Conservation (phyloP, 2,113 vertebrate species). For the Clarias macrocephalus region DNA sequence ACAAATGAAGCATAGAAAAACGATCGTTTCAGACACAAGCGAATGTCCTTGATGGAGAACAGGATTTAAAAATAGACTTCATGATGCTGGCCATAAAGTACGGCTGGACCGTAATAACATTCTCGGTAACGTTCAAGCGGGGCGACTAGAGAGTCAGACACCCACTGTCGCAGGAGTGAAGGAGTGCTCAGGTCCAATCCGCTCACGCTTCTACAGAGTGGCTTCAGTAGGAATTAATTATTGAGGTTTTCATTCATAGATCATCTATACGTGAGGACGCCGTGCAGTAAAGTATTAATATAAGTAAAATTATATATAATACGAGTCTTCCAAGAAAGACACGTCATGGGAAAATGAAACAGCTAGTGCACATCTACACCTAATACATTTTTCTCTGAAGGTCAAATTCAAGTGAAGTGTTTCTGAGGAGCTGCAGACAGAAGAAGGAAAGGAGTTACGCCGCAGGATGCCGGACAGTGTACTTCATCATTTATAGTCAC, state of each 20-base stretch:
- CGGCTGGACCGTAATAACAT: background rate
- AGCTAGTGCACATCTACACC: too few relatives aligned
- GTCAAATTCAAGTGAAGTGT: too few relatives aligned
- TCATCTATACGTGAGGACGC: background rate
- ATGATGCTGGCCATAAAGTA: too few relatives aligned
- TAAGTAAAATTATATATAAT: background rate
- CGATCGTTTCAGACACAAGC: background rate
- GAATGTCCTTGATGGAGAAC: background rate
- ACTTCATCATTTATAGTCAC: too few relatives aligned
- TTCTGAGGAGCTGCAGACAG: too few relatives aligned
- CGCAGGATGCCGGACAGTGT: too few relatives aligned
- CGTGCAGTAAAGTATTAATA: background rate
- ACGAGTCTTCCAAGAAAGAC: too few relatives aligned
- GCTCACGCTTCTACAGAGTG: background rate
- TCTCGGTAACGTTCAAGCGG: background rate
- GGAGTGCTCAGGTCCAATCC: background rate
- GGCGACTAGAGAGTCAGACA: background rate
- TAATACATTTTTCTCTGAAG: too few relatives aligned
- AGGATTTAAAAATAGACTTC: background rate
- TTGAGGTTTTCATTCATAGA: background rate
- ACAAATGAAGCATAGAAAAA: background rate
- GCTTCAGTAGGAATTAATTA: background rate
- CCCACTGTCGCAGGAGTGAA: background rate
- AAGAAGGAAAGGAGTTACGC: too few relatives aligned
- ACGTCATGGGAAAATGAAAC: too few relatives aligned